Base-by-base conservation (phyloP, 2,113 vertebrate species). In the Rissa tridactyla region DNA sequence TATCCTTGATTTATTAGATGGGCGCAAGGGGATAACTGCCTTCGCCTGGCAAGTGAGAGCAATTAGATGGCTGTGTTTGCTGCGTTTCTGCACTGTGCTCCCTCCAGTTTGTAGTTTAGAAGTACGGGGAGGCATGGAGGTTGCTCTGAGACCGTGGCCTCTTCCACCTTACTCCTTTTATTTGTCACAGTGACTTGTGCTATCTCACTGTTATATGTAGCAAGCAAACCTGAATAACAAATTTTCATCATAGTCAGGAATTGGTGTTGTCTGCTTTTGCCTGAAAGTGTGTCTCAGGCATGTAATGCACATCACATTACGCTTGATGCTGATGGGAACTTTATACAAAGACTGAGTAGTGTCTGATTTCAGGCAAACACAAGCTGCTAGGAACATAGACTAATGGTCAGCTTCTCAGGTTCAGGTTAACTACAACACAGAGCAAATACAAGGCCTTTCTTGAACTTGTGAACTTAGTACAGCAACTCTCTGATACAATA, bases 271-370 rank as follows among this genome's bases (percentile, higher is more conserved):
- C 21, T 80, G 23, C 15, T 49, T 71, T 69, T 64, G 18, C 36
- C 71, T 82, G 30, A 64, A 29, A 29, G 17, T 13, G 23, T 62
- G 10, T 72, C 21, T 62, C 29, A 16, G 65, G 26, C 5, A 1
- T 36, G 16, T 25, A n/a, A 22, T 25, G 19, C 0, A 0, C 26
- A 26, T 44, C 6, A 7, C 1, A 0, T 57, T 44, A 23, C 13
- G 20, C 8, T 19, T 44, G 57, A 36, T 77, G 64, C 47, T 16
- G 25, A 32, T 22, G 51, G 69, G 68, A 87, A 15, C 17, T 87
- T 30, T 19, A 23, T 19, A 23, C 30, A 52, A 76, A 81, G 55
- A 17, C 38, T 15, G 20, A 46, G 26, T 46, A 42, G 49, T 16
- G 30, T 19, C 38, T 64, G 68, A 29, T 54, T 78, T 38, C 13